These are phyloP conservation scores for Thalassarche chlororhynchos DNA, from an alignment of 2,113 vertebrate genomes.

Conservation along the genomic window DNA sequence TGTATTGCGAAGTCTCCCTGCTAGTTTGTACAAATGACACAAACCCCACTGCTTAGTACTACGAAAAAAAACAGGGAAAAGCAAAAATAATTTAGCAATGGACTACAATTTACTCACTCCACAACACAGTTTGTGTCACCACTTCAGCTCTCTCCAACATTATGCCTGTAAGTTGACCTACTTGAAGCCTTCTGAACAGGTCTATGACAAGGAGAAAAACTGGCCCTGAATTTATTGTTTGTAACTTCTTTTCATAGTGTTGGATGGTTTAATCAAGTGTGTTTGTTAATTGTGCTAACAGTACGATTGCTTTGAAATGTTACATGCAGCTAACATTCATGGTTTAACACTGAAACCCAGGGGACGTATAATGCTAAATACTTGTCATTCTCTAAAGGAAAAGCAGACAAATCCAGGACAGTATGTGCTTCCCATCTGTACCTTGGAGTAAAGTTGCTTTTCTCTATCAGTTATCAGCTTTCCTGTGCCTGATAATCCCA, in stretches of 20 bases:
- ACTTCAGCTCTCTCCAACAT: neutral
- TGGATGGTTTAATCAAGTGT: neutral
- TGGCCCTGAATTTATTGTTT: neutral
- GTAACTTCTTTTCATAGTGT: neutral
- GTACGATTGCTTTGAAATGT: neutral
- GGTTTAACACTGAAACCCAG: neutral
- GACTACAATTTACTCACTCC: neutral
- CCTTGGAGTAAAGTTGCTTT: neutral
- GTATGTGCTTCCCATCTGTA: slow-evolving; percentile 35
- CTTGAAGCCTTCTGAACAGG: neutral
- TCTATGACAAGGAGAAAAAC: neutral
- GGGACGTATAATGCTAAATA: neutral
- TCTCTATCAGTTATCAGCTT: neutral
- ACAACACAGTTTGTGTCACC: neutral
- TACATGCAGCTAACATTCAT: neutral
- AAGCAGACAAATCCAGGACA: slow-evolving; percentile 8
- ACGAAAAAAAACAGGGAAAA: neutral
- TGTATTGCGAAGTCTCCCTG: neutral
- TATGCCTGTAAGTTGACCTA: neutral
- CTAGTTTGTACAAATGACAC: neutral
- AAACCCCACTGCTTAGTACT: neutral
- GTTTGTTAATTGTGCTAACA: neutral
- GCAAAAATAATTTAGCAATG: neutral
- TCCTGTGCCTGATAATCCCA: neutral
- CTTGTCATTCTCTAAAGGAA: slow-evolving; percentile 9